Percentiles rank a stretch among this genome's conserved stretches.
These are phyloP conservation scores for Thamnophis elegans DNA, from an alignment of 2,797 vertebrate species.

Conservation along the genomic window DNA sequence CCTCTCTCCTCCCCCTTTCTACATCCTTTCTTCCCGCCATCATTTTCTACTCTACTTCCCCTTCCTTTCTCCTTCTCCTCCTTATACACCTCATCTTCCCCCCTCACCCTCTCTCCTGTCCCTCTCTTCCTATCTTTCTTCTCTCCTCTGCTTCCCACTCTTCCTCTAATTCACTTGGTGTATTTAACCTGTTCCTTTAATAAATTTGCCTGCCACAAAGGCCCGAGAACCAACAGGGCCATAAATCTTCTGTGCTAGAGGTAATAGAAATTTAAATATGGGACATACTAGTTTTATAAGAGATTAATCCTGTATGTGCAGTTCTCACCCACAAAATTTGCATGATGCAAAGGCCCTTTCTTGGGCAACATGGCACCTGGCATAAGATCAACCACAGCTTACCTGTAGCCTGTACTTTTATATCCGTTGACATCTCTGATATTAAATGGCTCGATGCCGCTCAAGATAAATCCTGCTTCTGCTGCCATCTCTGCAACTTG, in stretches of 20 bases:
- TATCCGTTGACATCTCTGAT: conserved; percentile 77
- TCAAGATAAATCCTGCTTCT: conserved; percentile 83
- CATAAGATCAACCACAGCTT: conserved; percentile 30
- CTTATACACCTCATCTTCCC: too few species aligned
- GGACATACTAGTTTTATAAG: not conserved
- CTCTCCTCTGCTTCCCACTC: too few species aligned
- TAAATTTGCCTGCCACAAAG: not conserved
- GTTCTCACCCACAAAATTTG: not conserved
- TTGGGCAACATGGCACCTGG: not conserved
- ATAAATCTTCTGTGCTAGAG: not conserved
- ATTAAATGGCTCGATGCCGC: conserved; percentile 77
- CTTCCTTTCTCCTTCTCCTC: too few species aligned
- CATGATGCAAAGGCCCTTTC: not conserved
- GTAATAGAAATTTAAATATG: not conserved
- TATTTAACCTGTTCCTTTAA: not conserved
- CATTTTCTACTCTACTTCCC: too few species aligned
- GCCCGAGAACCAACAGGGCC: not conserved
- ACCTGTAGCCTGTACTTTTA: conserved; percentile 95
- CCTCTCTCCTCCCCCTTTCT: too few species aligned
- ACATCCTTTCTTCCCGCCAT: too few species aligned
- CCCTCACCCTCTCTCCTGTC: too few species aligned
- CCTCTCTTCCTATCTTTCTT: too few species aligned
- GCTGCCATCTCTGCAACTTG: conserved; percentile 91
- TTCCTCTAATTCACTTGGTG: too few species aligned
- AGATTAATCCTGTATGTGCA: not conserved